These are phyloP conservation scores for Dinocampus coccinellae DNA, from an alignment of 2,888 invertebrate genomes.

Conservation along the genomic window DNA sequence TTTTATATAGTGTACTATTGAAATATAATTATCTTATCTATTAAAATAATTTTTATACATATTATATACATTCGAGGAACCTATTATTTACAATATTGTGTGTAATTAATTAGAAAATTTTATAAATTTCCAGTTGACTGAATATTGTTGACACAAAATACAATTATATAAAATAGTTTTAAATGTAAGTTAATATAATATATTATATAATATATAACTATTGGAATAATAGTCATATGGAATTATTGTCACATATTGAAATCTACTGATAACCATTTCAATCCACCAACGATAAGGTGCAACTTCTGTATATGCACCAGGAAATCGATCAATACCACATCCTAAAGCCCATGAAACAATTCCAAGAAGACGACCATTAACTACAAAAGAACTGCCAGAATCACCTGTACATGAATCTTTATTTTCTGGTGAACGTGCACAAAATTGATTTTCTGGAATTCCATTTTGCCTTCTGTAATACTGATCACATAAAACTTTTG, in stretches of 20 bases:
- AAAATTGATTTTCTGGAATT: constrained; percentile 67
- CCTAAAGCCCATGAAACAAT: constrained; percentile 68
- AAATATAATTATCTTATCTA: not conserved
- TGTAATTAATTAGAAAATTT: no score
- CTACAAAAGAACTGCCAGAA: constrained; percentile 38
- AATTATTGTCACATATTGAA: not conserved
- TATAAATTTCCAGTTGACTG: no score
- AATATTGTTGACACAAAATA: no score
- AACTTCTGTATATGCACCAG: constrained; percentile 68
- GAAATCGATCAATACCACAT: constrained; percentile 69
- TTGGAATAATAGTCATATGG: not conserved
- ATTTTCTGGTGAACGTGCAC: constrained; percentile 72
- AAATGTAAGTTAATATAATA: no score
- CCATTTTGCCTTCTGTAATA: constrained; percentile 65
- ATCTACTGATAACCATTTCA: not conserved
- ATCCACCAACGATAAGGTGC: constrained; percentile 69
- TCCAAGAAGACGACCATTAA: constrained; percentile 32
- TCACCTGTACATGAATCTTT: constrained; percentile 45
- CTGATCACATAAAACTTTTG: constrained; percentile 68
- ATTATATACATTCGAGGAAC: not conserved
- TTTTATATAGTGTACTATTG: not conserved
- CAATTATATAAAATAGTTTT: no score
- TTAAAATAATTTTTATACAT: not conserved
- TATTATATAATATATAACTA: no score
- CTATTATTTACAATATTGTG: not conserved